Evolutionary conservation across 2,797 vertebrate genomes (phyloP).

Genomic region (Psittacula echo): DNA sequence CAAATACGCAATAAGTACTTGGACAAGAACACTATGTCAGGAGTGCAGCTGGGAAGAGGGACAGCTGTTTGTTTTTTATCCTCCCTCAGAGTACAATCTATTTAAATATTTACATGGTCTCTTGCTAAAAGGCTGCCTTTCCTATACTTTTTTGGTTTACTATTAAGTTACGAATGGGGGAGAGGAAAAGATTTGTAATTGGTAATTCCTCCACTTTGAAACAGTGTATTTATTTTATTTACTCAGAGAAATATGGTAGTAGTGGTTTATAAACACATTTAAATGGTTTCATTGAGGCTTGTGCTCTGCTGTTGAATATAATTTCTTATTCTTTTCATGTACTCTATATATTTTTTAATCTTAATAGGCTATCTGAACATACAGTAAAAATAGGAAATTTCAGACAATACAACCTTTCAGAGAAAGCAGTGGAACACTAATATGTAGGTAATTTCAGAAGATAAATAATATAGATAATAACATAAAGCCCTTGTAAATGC

Average conservation of each 20-base stretch:
- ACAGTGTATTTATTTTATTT: neutral
- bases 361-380: neutral
- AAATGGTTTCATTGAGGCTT: neutral
- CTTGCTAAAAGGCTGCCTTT: neutral
- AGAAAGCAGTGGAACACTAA: neutral
- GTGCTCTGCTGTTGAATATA: neutral
- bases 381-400: neutral
- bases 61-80: constrained; percentile 53
- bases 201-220: neutral
- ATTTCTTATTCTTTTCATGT: neutral
- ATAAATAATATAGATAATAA: neutral
- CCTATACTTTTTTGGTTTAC: neutral
- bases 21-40: neutral
- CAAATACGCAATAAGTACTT: neutral
- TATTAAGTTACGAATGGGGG: neutral
- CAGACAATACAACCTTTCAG: neutral
- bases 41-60: neutral
- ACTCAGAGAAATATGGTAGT: neutral
- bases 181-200: neutral
- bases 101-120: constrained; percentile 61
- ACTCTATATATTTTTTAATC: neutral
- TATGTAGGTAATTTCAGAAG: neutral
- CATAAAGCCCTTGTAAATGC: neutral
- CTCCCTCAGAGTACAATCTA: constrained; percentile 19
- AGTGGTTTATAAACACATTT: neutral